Evolutionary conservation across 2,888 invertebrate genomes (phyloP).

Genomic region (Chrysopilus asiliformis): DNA sequence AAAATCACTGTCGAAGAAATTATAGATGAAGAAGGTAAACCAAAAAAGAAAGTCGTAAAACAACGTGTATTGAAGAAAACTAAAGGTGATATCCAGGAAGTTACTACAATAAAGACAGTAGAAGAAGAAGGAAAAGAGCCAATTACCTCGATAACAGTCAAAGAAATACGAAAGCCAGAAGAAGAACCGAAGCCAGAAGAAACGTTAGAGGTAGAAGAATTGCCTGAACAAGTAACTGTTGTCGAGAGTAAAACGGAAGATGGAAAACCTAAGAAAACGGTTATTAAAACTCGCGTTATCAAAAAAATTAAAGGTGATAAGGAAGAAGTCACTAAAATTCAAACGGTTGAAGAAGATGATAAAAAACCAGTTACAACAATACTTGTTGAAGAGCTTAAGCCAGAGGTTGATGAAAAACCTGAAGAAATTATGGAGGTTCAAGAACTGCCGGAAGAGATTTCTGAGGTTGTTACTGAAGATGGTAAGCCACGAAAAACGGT

Average conservation of each 20-base stretch:
- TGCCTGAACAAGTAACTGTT: slow-evolving; percentile 17
- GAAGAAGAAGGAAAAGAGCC: slow-evolving; percentile 23
- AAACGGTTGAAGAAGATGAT: slow-evolving; percentile 31
- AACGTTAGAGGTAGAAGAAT: slow-evolving; percentile 17
- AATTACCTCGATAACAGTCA: slow-evolving; percentile 21
- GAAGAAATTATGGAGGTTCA: slow-evolving; percentile 21
- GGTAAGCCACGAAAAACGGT: slow-evolving; percentile 27
- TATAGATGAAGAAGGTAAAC: slow-evolving; percentile 17
- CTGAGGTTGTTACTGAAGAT: slow-evolving; percentile 16
- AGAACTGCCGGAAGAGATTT: slow-evolving; percentile 12
- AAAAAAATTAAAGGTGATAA: slow-evolving; percentile 29
- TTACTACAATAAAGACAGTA: slow-evolving; percentile 27
- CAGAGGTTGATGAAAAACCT: slow-evolving; percentile 9
- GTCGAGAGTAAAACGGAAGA: slow-evolving; percentile 17
- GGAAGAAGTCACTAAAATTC: slow-evolving; percentile 32
- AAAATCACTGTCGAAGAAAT: slow-evolving; percentile 18
- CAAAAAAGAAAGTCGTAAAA: slow-evolving; percentile 16
- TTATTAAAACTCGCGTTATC: slow-evolving; percentile 25
- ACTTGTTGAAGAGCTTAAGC: slow-evolving; percentile 13
- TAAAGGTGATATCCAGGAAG: slow-evolving; percentile 22
- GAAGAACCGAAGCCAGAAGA: slow-evolving; percentile 6
- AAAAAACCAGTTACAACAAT: slow-evolving; percentile 29
- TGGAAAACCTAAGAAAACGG: slow-evolving; percentile 22
- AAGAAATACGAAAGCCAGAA: slow-evolving; percentile 8
- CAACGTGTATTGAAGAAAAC: slow-evolving; percentile 10